A percentile compares a stretch with the other conserved stretches of the same genome.
These are phyloP conservation scores for Syritta pipiens DNA, from an alignment of 2,888 invertebrate genomes.

Conservation along the genomic window DNA sequence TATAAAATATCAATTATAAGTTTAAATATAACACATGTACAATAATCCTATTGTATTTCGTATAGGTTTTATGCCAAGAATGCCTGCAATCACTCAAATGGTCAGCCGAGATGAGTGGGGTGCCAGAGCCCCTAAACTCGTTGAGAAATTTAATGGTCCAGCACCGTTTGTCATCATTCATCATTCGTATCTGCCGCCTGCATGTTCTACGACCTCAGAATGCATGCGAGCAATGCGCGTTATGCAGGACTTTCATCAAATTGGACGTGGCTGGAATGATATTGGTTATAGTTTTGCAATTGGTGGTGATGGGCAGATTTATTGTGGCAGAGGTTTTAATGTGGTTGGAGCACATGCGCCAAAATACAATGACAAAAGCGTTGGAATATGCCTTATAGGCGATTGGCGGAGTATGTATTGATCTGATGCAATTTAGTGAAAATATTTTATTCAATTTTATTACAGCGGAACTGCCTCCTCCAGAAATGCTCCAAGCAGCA, in stretches of 20 bases:
- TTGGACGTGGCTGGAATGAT: conserved; percentile 83
- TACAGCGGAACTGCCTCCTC: conserved; percentile 82
- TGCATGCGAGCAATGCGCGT: conserved; percentile 83
- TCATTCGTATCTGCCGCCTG: conserved; percentile 84
- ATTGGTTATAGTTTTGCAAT: conserved; percentile 87
- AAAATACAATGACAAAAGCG: conserved; percentile 84
- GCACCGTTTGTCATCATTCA: conserved; percentile 86
- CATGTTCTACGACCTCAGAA: conserved; percentile 81
- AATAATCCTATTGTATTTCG: conserved; percentile 31
- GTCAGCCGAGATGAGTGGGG: conserved; percentile 82
- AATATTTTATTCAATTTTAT: neutral
- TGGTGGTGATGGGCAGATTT: conserved; percentile 86
- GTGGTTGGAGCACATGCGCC: conserved; percentile 86
- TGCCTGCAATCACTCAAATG: conserved; percentile 72
- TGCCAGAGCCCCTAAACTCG: conserved; percentile 80
- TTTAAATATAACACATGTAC: neutral
- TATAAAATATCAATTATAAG: neutral
- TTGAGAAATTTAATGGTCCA: conserved; percentile 81
- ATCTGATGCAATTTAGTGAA: neutral
- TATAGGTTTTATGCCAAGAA: conserved; percentile 74
- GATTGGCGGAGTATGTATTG: conserved; percentile 84
- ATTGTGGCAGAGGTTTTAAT: conserved; percentile 87
- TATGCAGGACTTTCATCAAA: conserved; percentile 85
- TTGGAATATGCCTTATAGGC: conserved; percentile 87
- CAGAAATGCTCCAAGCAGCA: conserved; percentile 81